phyloP scores from a whole-genome alignment of 2,797 vertebrate species.

The Channa striata region DNA sequence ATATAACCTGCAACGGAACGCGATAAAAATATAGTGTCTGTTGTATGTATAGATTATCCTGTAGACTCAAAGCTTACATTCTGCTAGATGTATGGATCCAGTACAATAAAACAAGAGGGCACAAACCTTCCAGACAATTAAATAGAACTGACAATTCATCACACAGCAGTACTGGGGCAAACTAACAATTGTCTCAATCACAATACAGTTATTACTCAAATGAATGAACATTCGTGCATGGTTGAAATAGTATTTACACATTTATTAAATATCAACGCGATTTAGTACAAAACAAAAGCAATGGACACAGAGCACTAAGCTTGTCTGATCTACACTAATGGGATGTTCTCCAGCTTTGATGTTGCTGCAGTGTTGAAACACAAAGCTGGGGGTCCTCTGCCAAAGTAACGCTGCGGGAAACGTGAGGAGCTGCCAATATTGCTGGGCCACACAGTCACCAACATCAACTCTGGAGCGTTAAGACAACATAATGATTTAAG shows the following conservation, averaged over 20 bases:
- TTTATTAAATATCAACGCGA: slow-evolving; percentile 44
- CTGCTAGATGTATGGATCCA: slow-evolving; percentile 46
- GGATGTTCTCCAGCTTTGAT: slow-evolving; percentile 16
- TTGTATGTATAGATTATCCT: slow-evolving; percentile 56
- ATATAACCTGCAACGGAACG: slow-evolving; percentile 78
- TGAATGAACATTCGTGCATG: slow-evolving; percentile 72
- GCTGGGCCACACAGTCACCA: slow-evolving; percentile 57
- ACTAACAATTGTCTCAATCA: slow-evolving; percentile 67
- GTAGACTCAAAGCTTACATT: slow-evolving; percentile 60
- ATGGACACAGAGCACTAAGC: slow-evolving; percentile 8
- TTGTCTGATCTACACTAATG: slow-evolving; percentile 13
- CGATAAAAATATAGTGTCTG: slow-evolving; percentile 74
- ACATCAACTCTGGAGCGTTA: slow-evolving; percentile 6
- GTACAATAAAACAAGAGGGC: slow-evolving; percentile 60
- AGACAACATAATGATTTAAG: neutral
- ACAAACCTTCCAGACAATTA: slow-evolving; percentile 61
- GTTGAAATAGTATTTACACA: slow-evolving; percentile 70
- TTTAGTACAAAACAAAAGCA: slow-evolving; percentile 8
- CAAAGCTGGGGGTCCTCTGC: slow-evolving; percentile 27
- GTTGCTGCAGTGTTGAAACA: slow-evolving; percentile 18
- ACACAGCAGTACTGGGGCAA: slow-evolving; percentile 69
- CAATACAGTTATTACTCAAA: slow-evolving; percentile 66
- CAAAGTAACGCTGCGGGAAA: slow-evolving; percentile 1
- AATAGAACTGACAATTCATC: slow-evolving; percentile 61
- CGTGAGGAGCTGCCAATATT: slow-evolving; percentile 58